phyloP scores from a whole-genome alignment of 2,797 vertebrate species.

The Poecilia wingei region DNA sequence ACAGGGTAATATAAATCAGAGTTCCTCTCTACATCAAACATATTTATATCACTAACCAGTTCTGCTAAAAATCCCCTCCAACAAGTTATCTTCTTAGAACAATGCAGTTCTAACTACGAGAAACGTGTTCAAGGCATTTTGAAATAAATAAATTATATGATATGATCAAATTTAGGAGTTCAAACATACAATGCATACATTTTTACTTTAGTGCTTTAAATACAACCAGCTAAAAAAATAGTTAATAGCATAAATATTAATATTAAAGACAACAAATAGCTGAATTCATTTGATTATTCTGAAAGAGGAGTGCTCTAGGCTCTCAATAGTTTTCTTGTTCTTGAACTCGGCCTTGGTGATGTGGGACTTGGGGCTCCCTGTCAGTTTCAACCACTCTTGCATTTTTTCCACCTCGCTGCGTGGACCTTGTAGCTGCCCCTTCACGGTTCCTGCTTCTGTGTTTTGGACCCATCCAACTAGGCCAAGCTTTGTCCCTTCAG shows the following conservation, averaged over 20 bases:
- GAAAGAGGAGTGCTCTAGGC: slow-evolving; percentile 85
- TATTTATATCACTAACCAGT: background rate
- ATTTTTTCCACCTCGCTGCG: slow-evolving; percentile 82
- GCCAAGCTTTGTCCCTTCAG: slow-evolving; percentile 87
- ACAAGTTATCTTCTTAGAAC: background rate
- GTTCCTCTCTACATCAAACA: background rate
- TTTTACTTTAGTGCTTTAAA: slow-evolving; percentile 6
- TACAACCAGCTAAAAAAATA: slow-evolving; percentile 52
- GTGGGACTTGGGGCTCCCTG: slow-evolving; percentile 89
- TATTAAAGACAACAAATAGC: slow-evolving; percentile 23
- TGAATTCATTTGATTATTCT: slow-evolving; percentile 76
- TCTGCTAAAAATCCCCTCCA: background rate
- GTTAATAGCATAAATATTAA: slow-evolving; percentile 49
- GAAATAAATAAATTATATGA: slow-evolving; percentile 35
- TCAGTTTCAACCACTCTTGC: slow-evolving; percentile 89
- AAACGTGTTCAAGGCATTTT: background rate
- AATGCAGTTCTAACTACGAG: slow-evolving; percentile 24
- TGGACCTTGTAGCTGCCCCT: slow-evolving; percentile 90
- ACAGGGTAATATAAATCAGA: background rate
- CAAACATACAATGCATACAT: slow-evolving; percentile 12
- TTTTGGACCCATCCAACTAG: slow-evolving; percentile 96
- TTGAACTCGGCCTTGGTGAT: slow-evolving; percentile 88
- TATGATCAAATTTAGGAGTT: slow-evolving; percentile 15
- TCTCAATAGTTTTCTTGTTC: slow-evolving; percentile 84
- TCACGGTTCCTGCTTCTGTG: slow-evolving; percentile 86